phyloP scores from a whole-genome alignment of 2,888 invertebrate species.

The Morinoia aosen region DNA sequence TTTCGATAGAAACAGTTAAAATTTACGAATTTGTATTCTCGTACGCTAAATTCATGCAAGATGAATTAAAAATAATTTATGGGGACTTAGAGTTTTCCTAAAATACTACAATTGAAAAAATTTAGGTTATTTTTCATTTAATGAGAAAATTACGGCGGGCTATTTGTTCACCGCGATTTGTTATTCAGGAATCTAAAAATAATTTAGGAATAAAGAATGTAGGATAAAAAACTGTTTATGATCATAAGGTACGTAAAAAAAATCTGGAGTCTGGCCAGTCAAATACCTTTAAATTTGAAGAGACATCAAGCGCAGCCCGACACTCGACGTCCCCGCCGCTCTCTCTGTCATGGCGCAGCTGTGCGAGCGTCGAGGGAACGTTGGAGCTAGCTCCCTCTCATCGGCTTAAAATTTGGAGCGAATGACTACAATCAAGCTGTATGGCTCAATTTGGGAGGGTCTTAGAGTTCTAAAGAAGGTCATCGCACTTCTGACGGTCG shows the following conservation, averaged over 20 bases:
- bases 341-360: neutral
- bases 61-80: no score
- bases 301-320: neutral
- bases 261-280: neutral
- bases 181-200: no score
- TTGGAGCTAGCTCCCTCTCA: neutral
- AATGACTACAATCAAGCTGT: slow-evolving; percentile 4
- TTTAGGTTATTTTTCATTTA: no score
- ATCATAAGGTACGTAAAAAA: neutral
- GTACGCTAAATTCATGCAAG: no score
- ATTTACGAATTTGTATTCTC: no score
- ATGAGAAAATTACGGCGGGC: no score
- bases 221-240: neutral
- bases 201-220: neutral
- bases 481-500: neutral
- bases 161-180: no score
- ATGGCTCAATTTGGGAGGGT: neutral
- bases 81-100: no score
- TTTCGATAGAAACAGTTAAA: no score
- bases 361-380: neutral
- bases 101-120: no score
- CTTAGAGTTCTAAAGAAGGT: neutral
- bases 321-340: neutral
- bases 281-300: neutral
- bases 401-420: slow-evolving; percentile 12